Evolutionary conservation across 2,113 vertebrate genomes (phyloP).

Genomic region (Chunga burmeisteri): DNA sequence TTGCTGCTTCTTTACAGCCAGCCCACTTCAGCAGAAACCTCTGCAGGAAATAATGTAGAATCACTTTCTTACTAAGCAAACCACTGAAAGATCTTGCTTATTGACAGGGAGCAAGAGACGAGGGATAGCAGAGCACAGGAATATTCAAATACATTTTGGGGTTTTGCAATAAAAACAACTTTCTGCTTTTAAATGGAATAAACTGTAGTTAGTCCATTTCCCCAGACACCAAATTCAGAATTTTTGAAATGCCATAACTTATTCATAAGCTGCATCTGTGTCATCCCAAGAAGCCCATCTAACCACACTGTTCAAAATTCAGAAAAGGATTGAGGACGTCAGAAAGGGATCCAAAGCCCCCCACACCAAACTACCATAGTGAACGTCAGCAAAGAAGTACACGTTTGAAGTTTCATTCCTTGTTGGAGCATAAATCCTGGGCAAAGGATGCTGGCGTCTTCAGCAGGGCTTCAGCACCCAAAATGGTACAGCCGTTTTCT

Average conservation of each 20-base stretch:
- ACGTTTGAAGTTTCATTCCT: background rate
- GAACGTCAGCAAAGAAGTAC: background rate
- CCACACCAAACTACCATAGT: background rate
- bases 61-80: background rate
- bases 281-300: background rate
- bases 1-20: background rate
- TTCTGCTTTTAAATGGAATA: constrained; percentile 22
- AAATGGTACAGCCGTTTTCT: background rate
- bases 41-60: background rate
- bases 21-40: constrained; percentile 9
- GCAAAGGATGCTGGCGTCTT: background rate
- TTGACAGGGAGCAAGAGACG: background rate
- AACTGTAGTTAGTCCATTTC: constrained; percentile 23
- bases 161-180: constrained; percentile 38
- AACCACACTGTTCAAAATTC: background rate
- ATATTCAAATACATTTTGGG: background rate
- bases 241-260: background rate
- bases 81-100: background rate
- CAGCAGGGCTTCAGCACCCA: background rate
- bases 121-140: background rate
- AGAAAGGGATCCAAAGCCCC: background rate
- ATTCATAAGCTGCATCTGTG: background rate
- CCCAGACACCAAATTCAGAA: background rate
- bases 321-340: background rate
- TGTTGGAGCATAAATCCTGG: background rate